Conservation (phyloP, 2,888 invertebrate genomes). For the Beris chalybata region DNA sequence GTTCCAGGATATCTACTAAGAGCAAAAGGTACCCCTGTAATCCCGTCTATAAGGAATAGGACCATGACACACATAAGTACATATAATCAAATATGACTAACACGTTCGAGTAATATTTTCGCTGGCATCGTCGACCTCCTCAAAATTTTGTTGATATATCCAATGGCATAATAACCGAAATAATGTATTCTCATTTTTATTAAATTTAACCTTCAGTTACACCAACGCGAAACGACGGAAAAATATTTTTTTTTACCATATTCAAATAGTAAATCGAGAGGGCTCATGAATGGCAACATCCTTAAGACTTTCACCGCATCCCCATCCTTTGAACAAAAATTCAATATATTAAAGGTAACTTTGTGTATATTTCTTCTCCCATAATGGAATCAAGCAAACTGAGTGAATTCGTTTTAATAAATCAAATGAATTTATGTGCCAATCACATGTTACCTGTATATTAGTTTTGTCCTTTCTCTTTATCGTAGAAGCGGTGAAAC, state of each 20-base stretch:
- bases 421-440: conserved; percentile 36
- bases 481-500: not conserved
- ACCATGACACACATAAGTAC: not conserved
- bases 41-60: not conserved
- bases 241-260: not conserved
- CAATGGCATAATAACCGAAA: conserved; percentile 37
- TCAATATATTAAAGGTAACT: not conserved
- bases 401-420: conserved; percentile 24
- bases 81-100: conserved; percentile 37
- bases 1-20: not conserved
- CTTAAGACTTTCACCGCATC: not conserved
- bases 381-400: not conserved
- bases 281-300: not conserved
- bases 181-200: conserved; percentile 38
- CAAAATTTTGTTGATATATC: conserved; percentile 35
- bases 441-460: conserved; percentile 34
- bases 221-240: conserved; percentile 3
- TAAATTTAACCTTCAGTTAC: conserved; percentile 39
- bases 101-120: conserved; percentile 38
- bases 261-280: not conserved
- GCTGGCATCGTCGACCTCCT: conserved; percentile 28
- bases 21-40: conserved; percentile 4
- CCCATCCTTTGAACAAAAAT: not conserved
- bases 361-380: not conserved
- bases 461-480: conserved; percentile 24